Evolutionary conservation across 1,140 invertebrate genomes (phyloP), one percentile per base, ranked within the genome.

Genomic region (Micrasema minimum): DNA sequence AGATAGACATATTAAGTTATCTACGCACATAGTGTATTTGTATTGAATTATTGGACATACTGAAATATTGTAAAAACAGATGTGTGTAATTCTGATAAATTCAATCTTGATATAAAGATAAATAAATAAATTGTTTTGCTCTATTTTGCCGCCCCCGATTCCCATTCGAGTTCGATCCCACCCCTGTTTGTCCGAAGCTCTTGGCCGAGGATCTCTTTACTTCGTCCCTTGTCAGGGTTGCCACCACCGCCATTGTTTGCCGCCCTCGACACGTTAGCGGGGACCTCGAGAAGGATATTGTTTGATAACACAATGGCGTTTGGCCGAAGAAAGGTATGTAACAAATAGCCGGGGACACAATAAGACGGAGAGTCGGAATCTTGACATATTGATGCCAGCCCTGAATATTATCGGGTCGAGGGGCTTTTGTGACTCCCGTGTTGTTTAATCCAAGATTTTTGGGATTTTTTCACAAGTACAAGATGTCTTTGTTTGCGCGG

Each of bases 301-400:
- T 64, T 46, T 64, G 14, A 20, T 23, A 0, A 26, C 41, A 64
- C 59, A 64, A 64, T 64, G 23, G 43, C 45, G 45, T 46, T 64
- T 7, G 5, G 22, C 59, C 23, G 18, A 45, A 62, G 59, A 62
- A 62, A 62, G 59, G 41, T 45, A 46, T 62, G 59, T 62, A 46
- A 64, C 59, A 64, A 64, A 64, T 46, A 64, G 22, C 59, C 43
- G 4, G 6, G 35, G 59, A 64, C 43, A 64, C 59, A 48, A 64
- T 64, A 46, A 64, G 41, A 64, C 23, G 59, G 23, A 45, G 43
- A 46, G 31, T 59, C 7, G 20, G 37, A 16, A 59, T 59, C 55
- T 59, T 59, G 55, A 59, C 55, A 59, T 59, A 59, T 59, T 59
- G 55, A 59, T 59, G 35, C 18, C 37, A 22, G 35, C 16, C 26